Evolutionary conservation across 2,113 vertebrate genomes (phyloP), one percentile per base, ranked within the genome.

Genomic region (Phocoena phocoena): DNA sequence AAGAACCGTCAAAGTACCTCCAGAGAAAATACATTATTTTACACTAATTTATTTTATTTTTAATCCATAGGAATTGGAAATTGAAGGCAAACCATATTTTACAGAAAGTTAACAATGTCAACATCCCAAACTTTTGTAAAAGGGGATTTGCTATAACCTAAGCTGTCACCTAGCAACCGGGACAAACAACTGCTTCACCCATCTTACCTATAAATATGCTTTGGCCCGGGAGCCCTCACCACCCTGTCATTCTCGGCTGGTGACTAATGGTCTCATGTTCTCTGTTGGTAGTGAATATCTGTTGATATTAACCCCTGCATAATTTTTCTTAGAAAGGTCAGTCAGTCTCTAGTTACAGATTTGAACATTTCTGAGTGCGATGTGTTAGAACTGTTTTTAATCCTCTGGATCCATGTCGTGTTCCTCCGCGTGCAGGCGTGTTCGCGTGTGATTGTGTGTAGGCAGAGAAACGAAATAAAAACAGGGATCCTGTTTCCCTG

Each of bases 311-410:
- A 98, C 94, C 96, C 97, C 98, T 96, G 41, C 87, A 77, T 94
- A 97, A 98, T 98, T 98, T 98, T 98, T 98, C 98, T 98, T 98
- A 97, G 98, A 99, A 99, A 99, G 98, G 99, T 99, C 98, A 99
- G 96, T 21, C 97, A 47, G 74, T 98, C 94, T 99, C 98, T 95
- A 73, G 73, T 99, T 98, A 98, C 98, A 15, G 87, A 83, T 96
- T 90, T 98, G 81, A 97, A 93, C 97, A 98, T 95, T 94, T 98
- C 96, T 98, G 71, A 93, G 71, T 88, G 97, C 67, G 20, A 94
- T 60, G 96, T 97, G 97, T 94, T 92, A 95, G 88, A 97, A 98
- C 96, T 38, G 91, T 82, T 96, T 97, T 84, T 10, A 88, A 98
- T 95, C 98, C 97, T 95, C 26, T 47, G 13, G 93, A 81, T 44